phyloP scores from a whole-genome alignment of 2,888 invertebrate species.

The Frankliniella intonsa region DNA sequence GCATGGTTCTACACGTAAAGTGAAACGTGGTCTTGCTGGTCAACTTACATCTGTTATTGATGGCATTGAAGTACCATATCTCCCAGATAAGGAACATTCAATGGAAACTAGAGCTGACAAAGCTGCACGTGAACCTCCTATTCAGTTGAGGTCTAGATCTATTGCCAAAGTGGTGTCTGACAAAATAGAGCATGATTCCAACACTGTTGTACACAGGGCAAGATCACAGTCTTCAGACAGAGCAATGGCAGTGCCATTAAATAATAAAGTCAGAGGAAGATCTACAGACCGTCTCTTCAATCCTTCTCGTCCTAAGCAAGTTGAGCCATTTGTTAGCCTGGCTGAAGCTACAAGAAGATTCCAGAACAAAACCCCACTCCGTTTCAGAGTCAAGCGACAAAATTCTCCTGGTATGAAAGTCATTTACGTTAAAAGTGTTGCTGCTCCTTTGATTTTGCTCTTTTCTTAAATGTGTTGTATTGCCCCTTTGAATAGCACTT shows the following conservation, averaged over 20 bases:
- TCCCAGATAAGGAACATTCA: not conserved
- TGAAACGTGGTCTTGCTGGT: not conserved
- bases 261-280: not conserved
- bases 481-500: not conserved
- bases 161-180: not conserved
- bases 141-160: not conserved
- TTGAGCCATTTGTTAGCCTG: not conserved
- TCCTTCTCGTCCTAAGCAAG: not conserved
- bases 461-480: not conserved
- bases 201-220: not conserved
- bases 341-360: not conserved
- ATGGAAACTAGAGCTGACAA: slow-evolving; percentile 14
- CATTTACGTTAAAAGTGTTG: not conserved
- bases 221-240: not conserved
- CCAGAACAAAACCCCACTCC: not conserved
- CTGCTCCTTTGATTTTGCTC: not conserved
- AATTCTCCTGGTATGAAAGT: not conserved
- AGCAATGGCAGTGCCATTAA: not conserved
- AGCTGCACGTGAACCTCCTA: slow-evolving; percentile 5
- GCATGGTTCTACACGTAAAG: not conserved
- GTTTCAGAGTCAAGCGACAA: slow-evolving; percentile 2
- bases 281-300: not conserved
- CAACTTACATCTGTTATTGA: not conserved
- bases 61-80: not conserved
- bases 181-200: not conserved